phyloP scores from a whole-genome alignment of 2,113 vertebrate species.

The Benitochromis conjunctus region DNA sequence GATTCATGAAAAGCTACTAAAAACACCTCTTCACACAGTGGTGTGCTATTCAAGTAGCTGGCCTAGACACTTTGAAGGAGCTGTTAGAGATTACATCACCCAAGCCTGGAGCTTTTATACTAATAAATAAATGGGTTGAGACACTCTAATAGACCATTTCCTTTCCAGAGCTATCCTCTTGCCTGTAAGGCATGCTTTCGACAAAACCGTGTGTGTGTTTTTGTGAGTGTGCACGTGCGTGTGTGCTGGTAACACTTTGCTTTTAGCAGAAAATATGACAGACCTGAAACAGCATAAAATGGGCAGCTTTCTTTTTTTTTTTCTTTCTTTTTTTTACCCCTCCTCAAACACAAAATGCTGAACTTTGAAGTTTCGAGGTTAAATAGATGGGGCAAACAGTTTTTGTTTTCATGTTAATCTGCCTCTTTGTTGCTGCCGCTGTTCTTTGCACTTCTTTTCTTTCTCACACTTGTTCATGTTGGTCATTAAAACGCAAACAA shows the following conservation, averaged over 20 bases:
- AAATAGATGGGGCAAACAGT: not conserved
- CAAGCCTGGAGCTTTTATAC: slow-evolving; percentile 43
- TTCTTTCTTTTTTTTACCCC: not conserved
- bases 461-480: slow-evolving; percentile 66
- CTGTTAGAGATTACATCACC: slow-evolving; percentile 60
- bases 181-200: slow-evolving; percentile 35
- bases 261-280: slow-evolving; percentile 15
- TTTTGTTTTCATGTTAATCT: slow-evolving; percentile 33
- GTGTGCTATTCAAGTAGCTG: slow-evolving; percentile 27
- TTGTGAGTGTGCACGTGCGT: not conserved
- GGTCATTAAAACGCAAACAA: slow-evolving; percentile 50
- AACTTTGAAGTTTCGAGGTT: slow-evolving; percentile 2
- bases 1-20: not conserved
- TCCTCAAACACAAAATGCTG: not conserved
- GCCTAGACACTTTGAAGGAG: slow-evolving; percentile 42
- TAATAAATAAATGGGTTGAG: slow-evolving; percentile 61
- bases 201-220: slow-evolving; percentile 2
- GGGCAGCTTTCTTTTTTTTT: not conserved
- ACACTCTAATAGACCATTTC: slow-evolving; percentile 65
- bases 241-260: slow-evolving; percentile 5
- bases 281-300: not conserved
- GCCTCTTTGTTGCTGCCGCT: slow-evolving; percentile 31
- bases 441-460: slow-evolving; percentile 10
- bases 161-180: slow-evolving; percentile 52
- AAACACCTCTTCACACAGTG: not conserved